Percentiles rank a stretch among this genome's conserved stretches.
These are phyloP conservation scores for Calypte anna DNA, from an alignment of 2,113 vertebrate species.

Conservation along the genomic window DNA sequence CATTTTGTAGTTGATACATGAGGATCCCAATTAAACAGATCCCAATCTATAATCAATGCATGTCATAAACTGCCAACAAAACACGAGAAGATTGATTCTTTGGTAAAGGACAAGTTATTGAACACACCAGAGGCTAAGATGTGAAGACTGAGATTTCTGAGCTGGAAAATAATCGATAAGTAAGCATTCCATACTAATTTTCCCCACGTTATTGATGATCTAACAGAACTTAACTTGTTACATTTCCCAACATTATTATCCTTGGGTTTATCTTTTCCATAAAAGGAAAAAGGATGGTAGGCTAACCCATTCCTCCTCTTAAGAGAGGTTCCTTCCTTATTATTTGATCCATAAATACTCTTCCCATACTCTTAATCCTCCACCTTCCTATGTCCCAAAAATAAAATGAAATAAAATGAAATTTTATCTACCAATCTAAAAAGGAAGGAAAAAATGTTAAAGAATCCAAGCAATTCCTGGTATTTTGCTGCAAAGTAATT, in stretches of 20 bases:
- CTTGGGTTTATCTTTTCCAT: neutral
- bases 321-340: neutral
- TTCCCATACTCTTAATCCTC: neutral
- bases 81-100: neutral
- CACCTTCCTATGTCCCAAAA: neutral
- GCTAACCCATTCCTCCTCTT: neutral
- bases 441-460: neutral
- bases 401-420: neutral
- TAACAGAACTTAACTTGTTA: neutral
- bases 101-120: neutral
- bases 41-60: neutral
- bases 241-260: accelerated
- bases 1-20: too few species aligned
- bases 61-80: neutral
- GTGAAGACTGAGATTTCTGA: neutral
- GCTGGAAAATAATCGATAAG: neutral
- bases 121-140: neutral
- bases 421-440: neutral
- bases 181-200: neutral
- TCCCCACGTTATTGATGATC: neutral
- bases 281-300: neutral
- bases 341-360: neutral
- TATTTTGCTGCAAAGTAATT: neutral
- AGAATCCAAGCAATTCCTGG: neutral
- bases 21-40: neutral